Percentiles rank a stretch among this genome's conserved stretches.
Evolutionary conservation across 2,113 vertebrate genomes (phyloP).

Genomic region (Poecilia latipinna): DNA sequence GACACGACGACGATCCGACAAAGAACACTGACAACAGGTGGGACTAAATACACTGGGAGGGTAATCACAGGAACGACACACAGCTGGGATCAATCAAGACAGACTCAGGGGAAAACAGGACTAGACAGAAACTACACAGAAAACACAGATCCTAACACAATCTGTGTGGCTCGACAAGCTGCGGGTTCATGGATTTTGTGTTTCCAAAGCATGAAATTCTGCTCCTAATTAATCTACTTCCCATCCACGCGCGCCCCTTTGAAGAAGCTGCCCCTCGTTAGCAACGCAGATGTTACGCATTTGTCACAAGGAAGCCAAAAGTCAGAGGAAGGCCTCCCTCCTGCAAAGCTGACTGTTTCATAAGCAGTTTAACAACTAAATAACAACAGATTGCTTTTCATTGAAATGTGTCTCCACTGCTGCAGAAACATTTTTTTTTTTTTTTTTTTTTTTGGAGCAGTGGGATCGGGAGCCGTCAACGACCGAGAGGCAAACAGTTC

Average conservation of each 20-base stretch:
- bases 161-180: neutral
- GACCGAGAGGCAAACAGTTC: neutral
- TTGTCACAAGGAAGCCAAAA: conserved; percentile 55
- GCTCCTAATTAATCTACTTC: conserved; percentile 11
- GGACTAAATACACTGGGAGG: too few species aligned
- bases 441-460: too few species aligned
- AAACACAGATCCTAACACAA: neutral
- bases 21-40: too few species aligned
- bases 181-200: conserved; percentile 2
- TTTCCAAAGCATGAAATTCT: neutral
- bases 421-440: neutral
- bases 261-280: conserved; percentile 38
- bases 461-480: neutral
- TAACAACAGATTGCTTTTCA: neutral
- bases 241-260: conserved; percentile 12
- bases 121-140: too few species aligned
- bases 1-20: too few species aligned
- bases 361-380: neutral
- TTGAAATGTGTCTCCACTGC: neutral
- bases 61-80: too few species aligned
- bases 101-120: too few species aligned
- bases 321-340: conserved; percentile 14
- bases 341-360: conserved; percentile 5
- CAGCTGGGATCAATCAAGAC: too few species aligned
- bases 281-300: conserved; percentile 58